Evolutionary conservation across 2,113 vertebrate genomes (phyloP).

Genomic region (Trogon melanurus): DNA sequence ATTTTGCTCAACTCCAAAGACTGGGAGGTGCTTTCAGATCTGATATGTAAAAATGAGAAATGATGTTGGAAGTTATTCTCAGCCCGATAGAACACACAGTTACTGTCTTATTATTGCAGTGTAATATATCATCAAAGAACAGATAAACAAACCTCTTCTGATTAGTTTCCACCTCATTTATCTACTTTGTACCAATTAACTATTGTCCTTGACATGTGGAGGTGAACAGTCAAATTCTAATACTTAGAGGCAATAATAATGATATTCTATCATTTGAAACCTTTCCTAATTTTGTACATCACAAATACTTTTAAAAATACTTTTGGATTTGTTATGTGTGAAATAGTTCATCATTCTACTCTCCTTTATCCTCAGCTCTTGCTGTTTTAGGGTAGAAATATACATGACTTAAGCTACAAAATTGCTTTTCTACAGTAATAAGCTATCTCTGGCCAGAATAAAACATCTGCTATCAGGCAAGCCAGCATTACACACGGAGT

Average conservation of each 20-base stretch:
- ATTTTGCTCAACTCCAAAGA: slow-evolving; percentile 56
- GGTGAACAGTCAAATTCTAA: slow-evolving; percentile 10
- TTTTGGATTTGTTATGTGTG: not conserved
- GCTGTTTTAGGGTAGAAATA: not conserved
- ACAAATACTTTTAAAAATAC: not conserved
- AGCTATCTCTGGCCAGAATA: not conserved
- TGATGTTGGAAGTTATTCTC: slow-evolving; percentile 58
- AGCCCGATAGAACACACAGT: slow-evolving; percentile 45
- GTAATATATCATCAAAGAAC: slow-evolving; percentile 66
- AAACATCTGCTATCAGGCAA: not conserved
- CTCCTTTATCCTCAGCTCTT: not conserved
- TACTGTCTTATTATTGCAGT: slow-evolving; percentile 62
- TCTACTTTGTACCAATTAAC: slow-evolving; percentile 65
- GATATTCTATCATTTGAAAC: not conserved
- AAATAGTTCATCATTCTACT: not conserved
- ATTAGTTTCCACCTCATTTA: slow-evolving; percentile 69
- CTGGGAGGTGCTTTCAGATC: slow-evolving; percentile 51
- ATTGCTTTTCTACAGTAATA: not conserved
- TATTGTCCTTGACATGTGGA: slow-evolving; percentile 51
- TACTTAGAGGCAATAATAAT: not conserved
- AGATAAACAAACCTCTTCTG: slow-evolving; percentile 70
- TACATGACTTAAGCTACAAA: not conserved
- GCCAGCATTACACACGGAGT: not conserved
- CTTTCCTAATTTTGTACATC: not conserved
- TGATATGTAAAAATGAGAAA: slow-evolving; percentile 66